A percentile compares a stretch with the other conserved stretches of the same genome.
Evolutionary conservation across 2,113 vertebrate genomes (phyloP).

Genomic region (Aramus guarauna): DNA sequence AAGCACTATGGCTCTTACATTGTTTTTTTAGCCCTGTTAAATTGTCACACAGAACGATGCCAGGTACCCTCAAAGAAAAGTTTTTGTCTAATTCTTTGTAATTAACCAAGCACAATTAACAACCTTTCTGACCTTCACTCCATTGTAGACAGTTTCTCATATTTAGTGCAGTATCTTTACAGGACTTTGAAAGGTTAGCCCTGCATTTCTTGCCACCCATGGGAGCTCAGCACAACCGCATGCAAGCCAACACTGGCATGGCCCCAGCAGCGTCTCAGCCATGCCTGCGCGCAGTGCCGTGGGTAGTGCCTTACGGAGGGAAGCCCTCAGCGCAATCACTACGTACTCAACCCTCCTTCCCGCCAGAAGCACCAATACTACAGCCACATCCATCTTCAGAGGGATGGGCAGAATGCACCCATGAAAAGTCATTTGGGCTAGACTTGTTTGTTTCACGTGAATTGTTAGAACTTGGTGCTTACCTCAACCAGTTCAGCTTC

Average conservation of each 20-base stretch:
- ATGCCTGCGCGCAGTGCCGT: rapidly evolving
- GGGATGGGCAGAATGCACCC: not conserved
- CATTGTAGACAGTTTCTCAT: not conserved
- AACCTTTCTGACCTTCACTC: not conserved
- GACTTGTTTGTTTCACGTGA: not conserved
- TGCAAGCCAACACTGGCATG: not conserved
- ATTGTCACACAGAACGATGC: not conserved
- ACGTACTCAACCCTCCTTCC: not conserved
- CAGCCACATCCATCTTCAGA: not conserved
- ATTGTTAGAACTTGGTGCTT: not conserved
- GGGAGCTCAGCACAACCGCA: not conserved
- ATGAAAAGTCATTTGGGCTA: not conserved
- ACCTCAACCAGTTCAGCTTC: not conserved
- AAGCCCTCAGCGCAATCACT: not conserved
- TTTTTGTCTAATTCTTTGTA: not conserved
- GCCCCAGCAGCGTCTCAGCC: not conserved
- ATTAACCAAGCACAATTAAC: not conserved
- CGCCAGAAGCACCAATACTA: not conserved
- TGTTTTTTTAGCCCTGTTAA: not conserved
- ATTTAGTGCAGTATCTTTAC: not conserved
- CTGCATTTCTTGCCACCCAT: not conserved
- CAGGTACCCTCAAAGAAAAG: not conserved
- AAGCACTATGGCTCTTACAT: not conserved
- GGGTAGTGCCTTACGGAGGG: not conserved
- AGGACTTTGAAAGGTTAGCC: not conserved